Base-by-base conservation (phyloP, 2,888 invertebrate genomes). In the Micropterix aruncella region DNA sequence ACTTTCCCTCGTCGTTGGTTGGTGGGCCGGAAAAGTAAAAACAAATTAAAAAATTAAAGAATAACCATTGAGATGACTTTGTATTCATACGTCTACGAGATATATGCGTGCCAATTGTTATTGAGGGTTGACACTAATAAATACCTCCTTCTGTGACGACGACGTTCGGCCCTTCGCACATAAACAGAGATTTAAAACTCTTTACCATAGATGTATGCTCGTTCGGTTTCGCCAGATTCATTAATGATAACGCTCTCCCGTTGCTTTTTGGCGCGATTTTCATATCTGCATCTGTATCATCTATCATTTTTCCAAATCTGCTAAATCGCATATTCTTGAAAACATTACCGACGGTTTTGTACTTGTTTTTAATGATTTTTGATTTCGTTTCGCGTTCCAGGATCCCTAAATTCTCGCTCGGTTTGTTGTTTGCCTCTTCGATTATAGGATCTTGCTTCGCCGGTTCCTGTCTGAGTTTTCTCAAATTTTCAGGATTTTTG, bases 101-200 rank as follows among this genome's bases (percentile, higher is more conserved):
- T n/a, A n/a, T n/a, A n/a, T n/a, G n/a, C n/a, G n/a, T n/a, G n/a
- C n/a, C n/a, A n/a, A n/a, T n/a, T n/a, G n/a, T n/a, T n/a, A n/a
- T n/a, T n/a, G n/a, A n/a, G n/a, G n/a, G n/a, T n/a, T n/a, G n/a
- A n/a, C n/a, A n/a, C n/a, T n/a, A n/a, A 14, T 38, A n/a, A 15
- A 14, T 71, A 71, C 71, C 71, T 71, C 70, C 71, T 69, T 70
- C 69, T 47, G 71, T 69, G 40, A 70, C 66, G 51, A 70, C 64
- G 45, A 71, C 68, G 52, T 69, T 68, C 48, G 70, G 69, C 40
- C 65, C 57, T 55, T 68, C 65, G 19, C 62, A 66, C 56, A 67
- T 70, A 53, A 71, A 71, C 47, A 70, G 61, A 3, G 70, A 66
- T 45, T 61, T 59, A 19, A 71, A 55, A 52, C 63, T 60, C 55